These are phyloP conservation scores for Malacosoma neustria DNA, from an alignment of 2,888 invertebrate species.

Conservation along the genomic window DNA sequence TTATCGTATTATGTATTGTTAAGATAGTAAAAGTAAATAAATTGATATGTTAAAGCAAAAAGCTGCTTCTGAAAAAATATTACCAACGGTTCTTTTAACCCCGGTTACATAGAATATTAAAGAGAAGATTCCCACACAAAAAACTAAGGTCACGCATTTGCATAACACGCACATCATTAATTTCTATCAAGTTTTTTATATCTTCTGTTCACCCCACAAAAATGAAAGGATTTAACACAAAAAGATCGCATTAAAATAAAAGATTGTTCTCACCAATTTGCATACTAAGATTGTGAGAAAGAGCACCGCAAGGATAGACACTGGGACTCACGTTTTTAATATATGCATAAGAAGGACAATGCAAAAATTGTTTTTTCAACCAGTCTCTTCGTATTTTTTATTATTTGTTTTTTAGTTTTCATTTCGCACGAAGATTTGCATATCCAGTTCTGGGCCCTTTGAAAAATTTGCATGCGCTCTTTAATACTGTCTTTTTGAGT, in stretches of 20 bases:
- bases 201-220: slow-evolving; percentile 44
- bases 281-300: slow-evolving; percentile 65
- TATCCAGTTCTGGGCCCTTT: slow-evolving; percentile 59
- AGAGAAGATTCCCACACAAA: slow-evolving; percentile 45
- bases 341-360: slow-evolving; percentile 52
- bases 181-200: slow-evolving; percentile 46
- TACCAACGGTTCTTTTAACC: slow-evolving; percentile 24
- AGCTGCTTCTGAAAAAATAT: no score
- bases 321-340: slow-evolving; percentile 42
- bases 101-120: slow-evolving; percentile 23
- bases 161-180: slow-evolving; percentile 64
- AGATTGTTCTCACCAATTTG: slow-evolving; percentile 63
- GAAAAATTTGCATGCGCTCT: slow-evolving; percentile 51
- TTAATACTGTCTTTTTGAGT: slow-evolving; percentile 55
- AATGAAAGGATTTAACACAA: slow-evolving; percentile 58
- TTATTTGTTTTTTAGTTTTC: slow-evolving; percentile 63
- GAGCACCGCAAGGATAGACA: slow-evolving; percentile 42
- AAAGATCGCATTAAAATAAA: slow-evolving; percentile 72
- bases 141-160: slow-evolving; percentile 41
- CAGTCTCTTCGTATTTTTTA: slow-evolving; percentile 61
- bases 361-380: slow-evolving; percentile 62
- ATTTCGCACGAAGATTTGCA: slow-evolving; percentile 72
- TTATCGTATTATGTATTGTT: no score
- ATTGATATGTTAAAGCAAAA: no score
- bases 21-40: no score